A percentile compares a stretch with the other conserved stretches of the same genome.
These are phyloP conservation scores for Takifugu ocellatus DNA, from an alignment of 2,797 vertebrate genomes.

Conservation along the genomic window DNA sequence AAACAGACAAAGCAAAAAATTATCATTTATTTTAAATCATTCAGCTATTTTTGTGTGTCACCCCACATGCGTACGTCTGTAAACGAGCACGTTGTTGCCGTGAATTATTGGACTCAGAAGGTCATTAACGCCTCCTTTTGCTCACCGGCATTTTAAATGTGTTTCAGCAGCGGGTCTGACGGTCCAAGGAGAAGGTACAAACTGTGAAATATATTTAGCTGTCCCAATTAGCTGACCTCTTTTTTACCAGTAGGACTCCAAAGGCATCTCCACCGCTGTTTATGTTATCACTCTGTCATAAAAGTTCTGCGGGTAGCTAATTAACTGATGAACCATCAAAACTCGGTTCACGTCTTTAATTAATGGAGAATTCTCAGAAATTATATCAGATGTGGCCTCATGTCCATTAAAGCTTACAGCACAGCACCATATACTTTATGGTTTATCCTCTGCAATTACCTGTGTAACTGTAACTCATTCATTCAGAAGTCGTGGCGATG, in stretches of 20 bases:
- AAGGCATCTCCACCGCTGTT: constrained; percentile 47
- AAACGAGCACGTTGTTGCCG: not conserved
- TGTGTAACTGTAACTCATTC: too few relatives aligned
- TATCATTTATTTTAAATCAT: too few relatives aligned
- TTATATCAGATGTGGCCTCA: too few relatives aligned
- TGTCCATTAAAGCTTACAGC: too few relatives aligned
- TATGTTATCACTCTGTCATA: constrained; percentile 31
- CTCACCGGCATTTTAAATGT: constrained; percentile 36
- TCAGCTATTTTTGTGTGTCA: too few relatives aligned
- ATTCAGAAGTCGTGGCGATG: constrained; percentile 19
- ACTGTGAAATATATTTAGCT: constrained; percentile 76
- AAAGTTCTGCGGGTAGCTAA: constrained; percentile 29
- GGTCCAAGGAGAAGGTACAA: constrained; percentile 46
- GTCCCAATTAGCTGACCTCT: constrained; percentile 79
- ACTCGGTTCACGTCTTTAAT: constrained; percentile 3
- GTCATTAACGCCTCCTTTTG: constrained; percentile 34
- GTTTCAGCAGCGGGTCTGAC: constrained; percentile 32
- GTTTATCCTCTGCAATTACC: too few relatives aligned
- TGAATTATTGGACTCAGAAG: constrained; percentile 9
- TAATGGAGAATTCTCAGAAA: too few relatives aligned
- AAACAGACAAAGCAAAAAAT: too few relatives aligned
- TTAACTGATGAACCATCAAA: constrained; percentile 7
- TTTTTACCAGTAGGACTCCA: constrained; percentile 59
- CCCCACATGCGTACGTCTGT: too few relatives aligned
- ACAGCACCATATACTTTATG: too few relatives aligned